Conservation (phyloP, 2,797 vertebrate species). For the Synanceia verrucosa region DNA sequence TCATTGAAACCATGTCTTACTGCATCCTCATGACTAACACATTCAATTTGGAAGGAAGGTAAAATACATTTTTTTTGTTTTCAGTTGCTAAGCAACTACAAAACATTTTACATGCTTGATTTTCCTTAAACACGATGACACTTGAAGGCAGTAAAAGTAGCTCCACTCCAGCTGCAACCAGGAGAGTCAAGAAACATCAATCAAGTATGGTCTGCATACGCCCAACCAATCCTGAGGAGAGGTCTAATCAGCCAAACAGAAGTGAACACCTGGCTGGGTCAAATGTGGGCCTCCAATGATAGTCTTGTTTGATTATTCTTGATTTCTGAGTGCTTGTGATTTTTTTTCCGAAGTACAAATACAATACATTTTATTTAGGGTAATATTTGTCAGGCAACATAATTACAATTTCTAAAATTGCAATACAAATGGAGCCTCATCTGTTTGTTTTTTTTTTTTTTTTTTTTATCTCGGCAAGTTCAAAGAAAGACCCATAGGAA, state of each 20-base stretch:
- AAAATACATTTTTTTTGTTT: neutral
- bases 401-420: neutral
- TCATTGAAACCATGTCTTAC: neutral
- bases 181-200: constrained; percentile 6
- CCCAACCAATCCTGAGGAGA: constrained; percentile 13
- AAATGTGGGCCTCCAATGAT: neutral
- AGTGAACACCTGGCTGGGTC: constrained; percentile 13
- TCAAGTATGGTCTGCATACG: neutral
- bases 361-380: too few species aligned
- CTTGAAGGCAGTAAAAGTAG: neutral
- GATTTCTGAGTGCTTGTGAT: neutral
- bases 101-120: too few species aligned
- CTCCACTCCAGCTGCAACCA: neutral
- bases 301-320: constrained; percentile 22
- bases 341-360: too few species aligned
- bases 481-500: neutral
- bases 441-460: neutral
- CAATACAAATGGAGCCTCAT: neutral
- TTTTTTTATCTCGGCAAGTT: too few species aligned
- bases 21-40: too few species aligned
- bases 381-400: neutral
- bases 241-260: constrained; percentile 10
- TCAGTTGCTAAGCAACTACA: constrained; percentile 15
- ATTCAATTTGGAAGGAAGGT: neutral
- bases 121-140: neutral